Conservation (phyloP, 2,888 invertebrate species). For the Drosophila hamatofila region DNA sequence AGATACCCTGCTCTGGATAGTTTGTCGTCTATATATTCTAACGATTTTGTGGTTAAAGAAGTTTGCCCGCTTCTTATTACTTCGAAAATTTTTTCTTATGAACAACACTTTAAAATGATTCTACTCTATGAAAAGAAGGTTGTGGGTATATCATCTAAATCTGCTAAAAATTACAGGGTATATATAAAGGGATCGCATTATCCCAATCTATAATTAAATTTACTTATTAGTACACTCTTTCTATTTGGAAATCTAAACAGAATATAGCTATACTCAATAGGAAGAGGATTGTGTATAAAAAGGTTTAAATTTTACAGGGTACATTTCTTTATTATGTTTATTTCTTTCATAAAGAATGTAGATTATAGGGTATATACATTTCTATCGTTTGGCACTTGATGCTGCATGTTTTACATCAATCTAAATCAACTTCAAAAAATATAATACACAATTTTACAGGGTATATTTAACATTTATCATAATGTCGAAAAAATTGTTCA, state of each 20-base stretch:
- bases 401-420: not conserved
- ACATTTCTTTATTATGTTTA: no score
- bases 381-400: not conserved
- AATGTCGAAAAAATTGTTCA: not conserved
- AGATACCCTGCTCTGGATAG: slow-evolving; percentile 7
- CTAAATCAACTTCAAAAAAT: not conserved
- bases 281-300: no score
- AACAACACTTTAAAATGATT: not conserved
- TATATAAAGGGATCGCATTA: no score
- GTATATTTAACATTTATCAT: not conserved
- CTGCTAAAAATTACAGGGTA: not conserved
- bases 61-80: not conserved
- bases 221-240: no score
- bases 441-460: not conserved
- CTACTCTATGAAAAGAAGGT: no score
- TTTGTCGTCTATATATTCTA: no score
- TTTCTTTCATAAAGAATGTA: no score
- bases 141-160: no score
- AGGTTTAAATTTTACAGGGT: no score
- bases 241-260: no score
- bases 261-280: no score
- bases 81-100: not conserved
- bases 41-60: not conserved
- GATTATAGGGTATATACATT: not conserved
- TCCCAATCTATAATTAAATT: no score